Evolutionary conservation across 2,888 invertebrate species (phyloP), one percentile per base, ranked within the genome.

Genomic region (Junonia oenone): DNA sequence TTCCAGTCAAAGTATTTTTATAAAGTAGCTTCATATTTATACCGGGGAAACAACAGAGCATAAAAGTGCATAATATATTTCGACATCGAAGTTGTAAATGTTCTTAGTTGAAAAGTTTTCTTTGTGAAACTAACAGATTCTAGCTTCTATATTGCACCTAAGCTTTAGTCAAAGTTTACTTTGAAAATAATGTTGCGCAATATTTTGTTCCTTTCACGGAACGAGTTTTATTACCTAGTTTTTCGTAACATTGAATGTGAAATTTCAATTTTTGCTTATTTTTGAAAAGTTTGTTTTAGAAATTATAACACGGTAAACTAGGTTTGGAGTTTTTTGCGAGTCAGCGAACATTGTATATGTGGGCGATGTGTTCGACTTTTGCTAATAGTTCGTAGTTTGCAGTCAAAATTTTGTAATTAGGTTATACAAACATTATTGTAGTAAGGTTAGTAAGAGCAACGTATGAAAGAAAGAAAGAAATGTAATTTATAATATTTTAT

Each of bases 11-110:
- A 38, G n/a, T 48, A 43, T 43, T n/a, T 45, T 47, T 22, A 55
- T 31, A 9, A 51, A 51, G 14, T 19, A 31, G 37, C 13, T 51
- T 59, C 38, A 50, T 47, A 56, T 45, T 51, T 45, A 45, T 48
- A 31, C 35, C 45, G 47, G 47, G 29, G 35, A 51, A 59, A 59
- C 53, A 59, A 56, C 33, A 51, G 45, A 48, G 48, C 45, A 55
- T 56, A 51, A 59, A 56, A 62, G 56, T 60, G 56, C 55, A 62
- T 62, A 63, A 60, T 62, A 63, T 62, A 62, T 63, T 63, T 62
- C 56, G 56, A 62, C 60, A 62, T 57, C 51, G 59, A 57, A 62
- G 58, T 62, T 62, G 60, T 58, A 57, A 57, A 54, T 62, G 59
- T 60, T 63, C 57, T 56, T 61, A 60, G 60, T 58, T 61, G 56